These are phyloP conservation scores for Brenthis ino DNA, from an alignment of 2,888 invertebrate genomes.

Conservation along the genomic window DNA sequence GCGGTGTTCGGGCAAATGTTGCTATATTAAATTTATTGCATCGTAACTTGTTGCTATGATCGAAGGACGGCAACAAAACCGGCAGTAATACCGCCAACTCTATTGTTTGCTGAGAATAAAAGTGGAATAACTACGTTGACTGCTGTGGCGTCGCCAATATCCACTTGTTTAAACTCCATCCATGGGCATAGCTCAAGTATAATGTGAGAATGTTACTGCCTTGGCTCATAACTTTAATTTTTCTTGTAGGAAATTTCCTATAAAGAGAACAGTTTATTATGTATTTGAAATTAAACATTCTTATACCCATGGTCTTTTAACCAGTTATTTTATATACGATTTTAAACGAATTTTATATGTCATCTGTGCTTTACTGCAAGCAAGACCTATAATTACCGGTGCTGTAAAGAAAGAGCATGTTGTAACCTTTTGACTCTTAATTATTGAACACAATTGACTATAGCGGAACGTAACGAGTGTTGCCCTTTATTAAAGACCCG, in stretches of 20 bases:
- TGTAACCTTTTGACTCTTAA: slow-evolving; percentile 69
- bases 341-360: slow-evolving; percentile 39
- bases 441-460: slow-evolving; percentile 62
- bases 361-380: slow-evolving; percentile 44
- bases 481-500: slow-evolving; percentile 67
- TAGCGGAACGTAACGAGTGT: slow-evolving; percentile 41
- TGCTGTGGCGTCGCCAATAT: slow-evolving; percentile 52
- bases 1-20: slow-evolving; percentile 73
- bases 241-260: slow-evolving; percentile 46
- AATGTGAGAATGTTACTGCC: slow-evolving; percentile 52
- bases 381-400: slow-evolving; percentile 58
- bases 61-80: slow-evolving; percentile 66
- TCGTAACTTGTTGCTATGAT: slow-evolving; percentile 76
- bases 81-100: slow-evolving; percentile 61
- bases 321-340: neutral
- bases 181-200: slow-evolving; percentile 50
- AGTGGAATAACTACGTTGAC: slow-evolving; percentile 57
- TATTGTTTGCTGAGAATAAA: slow-evolving; percentile 78
- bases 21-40: slow-evolving; percentile 76
- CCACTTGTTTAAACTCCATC: slow-evolving; percentile 66
- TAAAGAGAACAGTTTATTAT: slow-evolving; percentile 11
- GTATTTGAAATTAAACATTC: neutral
- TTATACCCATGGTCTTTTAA: neutral
- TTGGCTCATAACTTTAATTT: slow-evolving; percentile 30
- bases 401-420: slow-evolving; percentile 60